Percentiles rank a stretch among this genome's conserved stretches.
These are phyloP conservation scores for Trachelus tabidus DNA, from an alignment of 2,888 invertebrate species.

Conservation along the genomic window DNA sequence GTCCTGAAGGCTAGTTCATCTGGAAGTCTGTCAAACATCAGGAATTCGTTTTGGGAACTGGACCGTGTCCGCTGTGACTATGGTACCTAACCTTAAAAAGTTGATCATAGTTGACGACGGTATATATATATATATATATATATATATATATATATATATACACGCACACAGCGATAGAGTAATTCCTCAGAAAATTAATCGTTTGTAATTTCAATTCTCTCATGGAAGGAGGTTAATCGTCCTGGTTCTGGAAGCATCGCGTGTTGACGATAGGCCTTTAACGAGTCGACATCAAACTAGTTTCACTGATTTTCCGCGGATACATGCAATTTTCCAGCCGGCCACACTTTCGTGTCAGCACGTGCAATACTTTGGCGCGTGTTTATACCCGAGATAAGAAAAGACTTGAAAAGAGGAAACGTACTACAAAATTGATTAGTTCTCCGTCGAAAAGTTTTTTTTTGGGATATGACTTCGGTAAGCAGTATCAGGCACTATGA, in stretches of 20 bases:
- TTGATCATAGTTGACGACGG: background rate
- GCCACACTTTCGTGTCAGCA: slow-evolving; percentile 31
- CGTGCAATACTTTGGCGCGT: background rate
- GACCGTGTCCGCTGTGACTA: background rate
- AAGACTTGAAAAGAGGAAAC: background rate
- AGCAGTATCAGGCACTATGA: too few species aligned
- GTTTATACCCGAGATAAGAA: background rate
- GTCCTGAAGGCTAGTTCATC: background rate
- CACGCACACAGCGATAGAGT: background rate
- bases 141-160: too few species aligned
- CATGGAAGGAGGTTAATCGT: background rate
- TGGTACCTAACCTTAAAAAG: background rate
- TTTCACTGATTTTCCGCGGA: slow-evolving; percentile 38
- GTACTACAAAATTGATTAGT: background rate
- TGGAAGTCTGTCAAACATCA: background rate
- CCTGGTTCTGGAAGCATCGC: background rate
- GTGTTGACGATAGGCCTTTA: background rate
- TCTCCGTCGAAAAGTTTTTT: background rate
- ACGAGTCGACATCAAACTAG: slow-evolving; percentile 4
- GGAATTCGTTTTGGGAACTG: slow-evolving; percentile 2
- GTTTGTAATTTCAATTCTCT: background rate
- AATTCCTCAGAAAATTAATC: background rate
- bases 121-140: too few species aligned
- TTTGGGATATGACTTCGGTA: background rate
- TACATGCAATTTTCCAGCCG: slow-evolving; percentile 37